These are phyloP conservation scores for Brachionus sp. DNA, from an alignment of 1,140 invertebrate species.

Conservation along the genomic window DNA sequence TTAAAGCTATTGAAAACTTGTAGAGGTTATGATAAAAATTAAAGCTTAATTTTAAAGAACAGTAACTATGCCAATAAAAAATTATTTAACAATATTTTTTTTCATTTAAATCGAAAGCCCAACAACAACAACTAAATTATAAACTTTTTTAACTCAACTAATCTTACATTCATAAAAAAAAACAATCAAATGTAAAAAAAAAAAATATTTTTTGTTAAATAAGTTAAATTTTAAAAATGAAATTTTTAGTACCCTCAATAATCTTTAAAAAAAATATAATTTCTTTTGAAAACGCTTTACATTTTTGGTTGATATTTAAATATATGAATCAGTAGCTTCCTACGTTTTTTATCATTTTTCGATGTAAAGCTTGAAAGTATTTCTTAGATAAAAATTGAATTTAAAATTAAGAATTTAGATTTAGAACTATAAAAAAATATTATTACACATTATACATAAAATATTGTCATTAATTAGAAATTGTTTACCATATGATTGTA, in stretches of 20 bases:
- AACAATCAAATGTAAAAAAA: background rate
- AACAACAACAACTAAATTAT: background rate
- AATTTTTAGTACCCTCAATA: too few relatives aligned
- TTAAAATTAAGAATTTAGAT: background rate
- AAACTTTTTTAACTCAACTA: background rate
- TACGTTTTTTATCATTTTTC: background rate
- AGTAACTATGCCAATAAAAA: constrained; percentile 37
- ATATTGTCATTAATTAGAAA: background rate
- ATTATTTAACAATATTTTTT: background rate
- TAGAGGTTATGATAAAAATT: background rate
- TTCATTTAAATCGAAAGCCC: background rate
- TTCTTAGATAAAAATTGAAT: background rate
- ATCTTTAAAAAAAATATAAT: too few relatives aligned
- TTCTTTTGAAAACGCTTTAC: too few relatives aligned
- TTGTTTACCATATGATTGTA: background rate
- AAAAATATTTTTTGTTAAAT: background rate
- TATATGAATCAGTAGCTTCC: background rate
- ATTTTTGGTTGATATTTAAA: too few relatives aligned
- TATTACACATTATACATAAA: background rate
- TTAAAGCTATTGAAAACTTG: background rate
- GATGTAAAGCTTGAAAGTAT: background rate
- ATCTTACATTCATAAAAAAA: background rate
- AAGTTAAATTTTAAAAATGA: too few relatives aligned
- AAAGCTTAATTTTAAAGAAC: constrained; percentile 1
- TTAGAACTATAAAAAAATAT: background rate